Evolutionary conservation across 35 echinoderm and acorn worm genomes (phyloP).

Genomic region (Stichopus chloronotus): DNA sequence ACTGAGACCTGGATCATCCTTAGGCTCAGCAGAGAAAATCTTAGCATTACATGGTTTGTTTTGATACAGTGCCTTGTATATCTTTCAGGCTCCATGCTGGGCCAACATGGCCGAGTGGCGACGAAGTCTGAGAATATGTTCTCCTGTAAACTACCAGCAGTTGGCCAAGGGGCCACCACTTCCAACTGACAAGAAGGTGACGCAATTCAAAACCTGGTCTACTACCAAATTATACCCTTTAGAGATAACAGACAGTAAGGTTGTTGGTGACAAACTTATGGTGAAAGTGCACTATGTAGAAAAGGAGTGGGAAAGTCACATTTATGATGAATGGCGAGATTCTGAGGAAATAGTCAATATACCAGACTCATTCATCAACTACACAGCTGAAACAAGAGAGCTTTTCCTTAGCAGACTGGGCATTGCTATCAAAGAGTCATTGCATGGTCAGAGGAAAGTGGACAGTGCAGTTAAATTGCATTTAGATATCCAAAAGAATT

Average conservation of each 20-base stretch:
- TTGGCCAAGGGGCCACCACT: conserved; percentile 32
- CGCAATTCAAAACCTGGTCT: conserved; percentile 53
- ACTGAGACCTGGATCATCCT: conserved; percentile 8
- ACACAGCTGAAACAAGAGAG: conserved; percentile 30
- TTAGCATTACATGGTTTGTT: not conserved
- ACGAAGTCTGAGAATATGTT: conserved; percentile 8
- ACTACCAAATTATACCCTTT: conserved; percentile 54
- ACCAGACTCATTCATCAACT: conserved; percentile 36
- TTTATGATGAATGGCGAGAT: conserved; percentile 58
- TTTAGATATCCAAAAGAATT: conserved; percentile 36
- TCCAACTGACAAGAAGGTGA: conserved; percentile 1
- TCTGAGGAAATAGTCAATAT: conserved; percentile 55
- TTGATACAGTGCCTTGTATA: not conserved
- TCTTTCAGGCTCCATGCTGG: conserved; percentile 27
- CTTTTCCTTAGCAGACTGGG: conserved; percentile 43
- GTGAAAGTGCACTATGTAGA: conserved; percentile 62
- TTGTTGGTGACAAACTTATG: conserved; percentile 56
- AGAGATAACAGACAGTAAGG: conserved; percentile 50
- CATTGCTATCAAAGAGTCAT: conserved; percentile 50
- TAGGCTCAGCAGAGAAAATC: not conserved
- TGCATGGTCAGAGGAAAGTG: conserved; percentile 58
- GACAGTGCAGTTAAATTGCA: conserved; percentile 51
- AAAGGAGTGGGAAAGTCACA: conserved; percentile 30
- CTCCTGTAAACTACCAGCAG: conserved; percentile 41
- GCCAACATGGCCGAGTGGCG: conserved; percentile 20